These are phyloP conservation scores for Tinea semifulvella DNA, from an alignment of 2,888 invertebrate species.

Conservation along the genomic window DNA sequence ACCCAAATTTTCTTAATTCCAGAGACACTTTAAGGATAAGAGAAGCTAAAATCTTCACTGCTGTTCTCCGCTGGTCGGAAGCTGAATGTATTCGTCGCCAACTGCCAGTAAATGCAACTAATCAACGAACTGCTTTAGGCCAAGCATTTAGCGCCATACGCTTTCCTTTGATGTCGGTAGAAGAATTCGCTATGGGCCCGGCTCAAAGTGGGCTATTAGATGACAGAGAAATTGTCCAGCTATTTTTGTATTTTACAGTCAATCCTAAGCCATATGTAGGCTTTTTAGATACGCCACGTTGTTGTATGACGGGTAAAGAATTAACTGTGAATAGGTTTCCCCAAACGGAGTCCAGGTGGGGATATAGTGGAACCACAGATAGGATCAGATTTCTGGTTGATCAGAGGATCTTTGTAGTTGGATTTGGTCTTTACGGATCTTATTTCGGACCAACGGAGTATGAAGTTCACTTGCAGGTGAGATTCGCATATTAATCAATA, in stretches of 20 bases:
- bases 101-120: slow-evolving; percentile 70
- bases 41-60: slow-evolving; percentile 81
- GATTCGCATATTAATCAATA: no score
- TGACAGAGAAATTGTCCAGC: slow-evolving; percentile 78
- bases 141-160: slow-evolving; percentile 76
- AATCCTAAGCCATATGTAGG: slow-evolving; percentile 80
- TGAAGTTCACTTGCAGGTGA: slow-evolving; percentile 72
- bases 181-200: slow-evolving; percentile 83
- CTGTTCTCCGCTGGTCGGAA: slow-evolving; percentile 77
- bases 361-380: slow-evolving; percentile 84
- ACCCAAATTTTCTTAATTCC: slow-evolving; percentile 26
- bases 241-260: slow-evolving; percentile 75
- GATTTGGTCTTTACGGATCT: slow-evolving; percentile 86
- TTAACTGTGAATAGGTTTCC: slow-evolving; percentile 76
- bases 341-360: slow-evolving; percentile 83
- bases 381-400: slow-evolving; percentile 84
- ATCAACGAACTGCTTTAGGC: slow-evolving; percentile 75
- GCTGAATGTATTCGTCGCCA: slow-evolving; percentile 77
- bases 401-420: slow-evolving; percentile 81
- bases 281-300: slow-evolving; percentile 76
- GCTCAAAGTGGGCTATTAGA: slow-evolving; percentile 79
- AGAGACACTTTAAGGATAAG: slow-evolving; percentile 81
- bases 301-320: slow-evolving; percentile 82
- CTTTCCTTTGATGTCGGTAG: slow-evolving; percentile 85
- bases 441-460: slow-evolving; percentile 83